Conservation (phyloP, 2,888 invertebrate genomes). For the Macroteleia sp. region DNA sequence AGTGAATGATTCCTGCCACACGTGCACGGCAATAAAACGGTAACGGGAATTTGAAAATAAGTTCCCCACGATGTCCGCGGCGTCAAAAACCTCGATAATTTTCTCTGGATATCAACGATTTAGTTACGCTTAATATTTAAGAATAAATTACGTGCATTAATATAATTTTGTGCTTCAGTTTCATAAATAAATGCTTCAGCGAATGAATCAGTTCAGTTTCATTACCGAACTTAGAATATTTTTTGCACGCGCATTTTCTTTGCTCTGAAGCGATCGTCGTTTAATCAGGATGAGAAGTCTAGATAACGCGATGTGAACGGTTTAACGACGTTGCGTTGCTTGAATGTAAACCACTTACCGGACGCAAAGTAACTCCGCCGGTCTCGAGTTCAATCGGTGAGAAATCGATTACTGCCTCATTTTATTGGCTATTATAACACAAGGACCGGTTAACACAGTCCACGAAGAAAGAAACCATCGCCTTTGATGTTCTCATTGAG, state of each 20-base stretch:
- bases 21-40: conserved; percentile 64
- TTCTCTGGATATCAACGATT: too few species aligned
- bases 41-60: conserved; percentile 59
- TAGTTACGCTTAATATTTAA: neutral
- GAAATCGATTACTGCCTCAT: conserved; percentile 78
- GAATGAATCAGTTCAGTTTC: conserved; percentile 25
- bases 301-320: conserved; percentile 70
- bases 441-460: conserved; percentile 72
- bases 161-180: conserved; percentile 15
- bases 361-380: conserved; percentile 75
- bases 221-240: conserved; percentile 32
- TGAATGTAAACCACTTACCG: conserved; percentile 77
- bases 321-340: conserved; percentile 71
- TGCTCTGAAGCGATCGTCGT: conserved; percentile 31
- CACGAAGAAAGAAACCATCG: conserved; percentile 50
- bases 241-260: conserved; percentile 19
- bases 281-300: conserved; percentile 67
- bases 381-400: conserved; percentile 72
- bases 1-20: conserved; percentile 68
- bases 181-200: conserved; percentile 29
- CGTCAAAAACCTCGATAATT: too few species aligned
- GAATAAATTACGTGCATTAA: conserved; percentile 23
- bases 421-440: conserved; percentile 78
- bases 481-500: conserved; percentile 59
- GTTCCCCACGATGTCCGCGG: neutral